Conservation (phyloP, 1,140 invertebrate genomes). For the Caenorhabditis tropicalis region DNA sequence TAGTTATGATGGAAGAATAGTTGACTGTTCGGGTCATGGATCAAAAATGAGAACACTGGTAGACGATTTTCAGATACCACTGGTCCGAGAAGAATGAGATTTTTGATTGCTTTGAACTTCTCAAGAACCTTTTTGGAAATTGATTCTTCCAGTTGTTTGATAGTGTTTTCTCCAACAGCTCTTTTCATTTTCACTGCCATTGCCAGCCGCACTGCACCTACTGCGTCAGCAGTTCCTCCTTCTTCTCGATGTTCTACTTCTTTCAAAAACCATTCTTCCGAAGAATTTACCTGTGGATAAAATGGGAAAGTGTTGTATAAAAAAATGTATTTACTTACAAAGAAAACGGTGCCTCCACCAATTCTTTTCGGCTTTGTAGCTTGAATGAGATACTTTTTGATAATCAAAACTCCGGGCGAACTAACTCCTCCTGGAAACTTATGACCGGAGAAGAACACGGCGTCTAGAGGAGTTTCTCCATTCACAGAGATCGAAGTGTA, state of each 20-base stretch:
- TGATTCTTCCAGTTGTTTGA: slow-evolving; percentile 79
- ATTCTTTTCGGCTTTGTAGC: slow-evolving; percentile 75
- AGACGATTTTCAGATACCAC: slow-evolving; percentile 77
- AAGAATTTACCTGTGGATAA: slow-evolving; percentile 73
- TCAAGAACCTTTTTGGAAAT: slow-evolving; percentile 53
- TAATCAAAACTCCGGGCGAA: slow-evolving; percentile 81
- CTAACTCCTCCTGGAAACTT: slow-evolving; percentile 89
- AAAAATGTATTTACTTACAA: slow-evolving; percentile 73
- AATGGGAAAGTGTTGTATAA: too few species aligned
- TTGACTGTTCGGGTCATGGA: slow-evolving; percentile 79
- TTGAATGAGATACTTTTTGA: slow-evolving; percentile 78
- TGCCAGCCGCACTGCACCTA: slow-evolving; percentile 84
- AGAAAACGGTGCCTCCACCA: slow-evolving; percentile 79
- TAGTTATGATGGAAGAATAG: slow-evolving; percentile 89
- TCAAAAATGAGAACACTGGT: slow-evolving; percentile 86
- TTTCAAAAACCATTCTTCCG: slow-evolving; percentile 76
- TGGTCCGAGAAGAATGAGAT: slow-evolving; percentile 83
- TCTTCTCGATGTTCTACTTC: slow-evolving; percentile 81
- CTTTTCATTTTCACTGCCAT: slow-evolving; percentile 86
- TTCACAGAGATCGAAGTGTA: slow-evolving; percentile 86
- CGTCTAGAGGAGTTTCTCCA: slow-evolving; percentile 83
- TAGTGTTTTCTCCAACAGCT: slow-evolving; percentile 80
- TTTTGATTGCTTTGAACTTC: slow-evolving; percentile 77
- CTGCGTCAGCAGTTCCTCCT: slow-evolving; percentile 83
- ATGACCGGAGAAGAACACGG: slow-evolving; percentile 87